Base-by-base conservation (phyloP, 2,888 invertebrate species). In the Synanthedon tipuliformis region DNA sequence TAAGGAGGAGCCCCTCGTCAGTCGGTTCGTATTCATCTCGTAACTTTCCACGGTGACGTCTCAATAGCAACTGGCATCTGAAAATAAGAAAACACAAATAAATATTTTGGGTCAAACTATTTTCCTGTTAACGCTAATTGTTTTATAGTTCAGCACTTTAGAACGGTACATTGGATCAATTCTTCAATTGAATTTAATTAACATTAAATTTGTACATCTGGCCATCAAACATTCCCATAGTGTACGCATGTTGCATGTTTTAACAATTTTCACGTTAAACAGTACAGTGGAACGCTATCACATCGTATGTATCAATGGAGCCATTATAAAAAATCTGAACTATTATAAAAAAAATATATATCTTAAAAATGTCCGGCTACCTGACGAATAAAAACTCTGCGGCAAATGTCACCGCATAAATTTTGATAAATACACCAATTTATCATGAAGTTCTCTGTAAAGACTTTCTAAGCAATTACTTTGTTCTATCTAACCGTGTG, bases 51-150 rank as follows among this genome's bases (percentile, higher is more conserved):
- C 75, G 60, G 80, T 74, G 86, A 86, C 87, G 66, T 62, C 65
- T 71, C 64, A 63, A 64, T 55, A 73, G 71, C 55, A 64, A 91
- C 72, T 78, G 75, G 70, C 78, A 85, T 86, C 87, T 87, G 85
- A 52, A 84, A 87, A 62, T 53, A 56, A 67, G 50, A 51, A 69
- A 65, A 64, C 56, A 59, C 18, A 58, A 23, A 34, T 34, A 7
- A 34, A 52, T 54, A 57, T 60, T 64, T 66, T 64, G 59, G 59
- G 56, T 59, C 55, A 53, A 54, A 58, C 75, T 73, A 76, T 80
- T 78, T 71, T 71, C 66, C 69, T 54, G 75, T 79, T 74, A 63
- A 68, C 66, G 59, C 62, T 64, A 75, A 75, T 73, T 69, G 72
- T 68, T 64, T 64, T 65, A 59, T 23, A n/a, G 41, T 41, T 40